A percentile compares a stretch with the other conserved stretches of the same genome.
Conservation (phyloP, 2,113 vertebrate species). For the Athene noctua region DNA sequence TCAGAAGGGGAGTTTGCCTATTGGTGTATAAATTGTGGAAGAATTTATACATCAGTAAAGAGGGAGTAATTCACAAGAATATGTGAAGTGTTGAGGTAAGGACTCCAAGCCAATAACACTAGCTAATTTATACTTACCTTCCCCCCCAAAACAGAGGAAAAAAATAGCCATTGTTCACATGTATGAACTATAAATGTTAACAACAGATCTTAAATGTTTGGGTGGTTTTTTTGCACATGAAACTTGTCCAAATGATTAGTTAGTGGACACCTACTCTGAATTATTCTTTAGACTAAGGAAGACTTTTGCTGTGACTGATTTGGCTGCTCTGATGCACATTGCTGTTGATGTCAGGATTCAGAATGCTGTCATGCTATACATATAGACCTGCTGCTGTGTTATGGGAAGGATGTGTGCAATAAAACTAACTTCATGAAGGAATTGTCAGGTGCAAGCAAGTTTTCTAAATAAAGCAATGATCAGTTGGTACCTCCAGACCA, state of each 20-base stretch:
- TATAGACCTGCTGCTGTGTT: neutral
- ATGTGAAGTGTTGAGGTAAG: neutral
- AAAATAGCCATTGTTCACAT: neutral
- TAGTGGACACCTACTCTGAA: neutral
- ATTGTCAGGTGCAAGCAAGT: neutral
- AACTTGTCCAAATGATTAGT: neutral
- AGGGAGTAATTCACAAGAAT: neutral
- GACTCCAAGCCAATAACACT: neutral
- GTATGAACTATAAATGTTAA: neutral
- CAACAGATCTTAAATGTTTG: neutral
- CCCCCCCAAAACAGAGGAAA: neutral
- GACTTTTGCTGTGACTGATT: neutral
- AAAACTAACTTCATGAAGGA: neutral
- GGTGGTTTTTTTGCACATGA: neutral
- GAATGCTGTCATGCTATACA: neutral
- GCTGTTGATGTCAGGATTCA: neutral
- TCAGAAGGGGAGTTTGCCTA: neutral
- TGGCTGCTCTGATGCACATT: neutral
- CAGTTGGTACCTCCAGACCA: neutral
- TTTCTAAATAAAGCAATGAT: neutral
- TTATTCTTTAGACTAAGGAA: neutral
- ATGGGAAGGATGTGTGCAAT: neutral
- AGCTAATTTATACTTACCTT: neutral
- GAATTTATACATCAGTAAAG: no score
- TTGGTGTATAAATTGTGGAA: neutral